Conservation (phyloP, 2,797 vertebrate species). For the Eremophila alpestris region DNA sequence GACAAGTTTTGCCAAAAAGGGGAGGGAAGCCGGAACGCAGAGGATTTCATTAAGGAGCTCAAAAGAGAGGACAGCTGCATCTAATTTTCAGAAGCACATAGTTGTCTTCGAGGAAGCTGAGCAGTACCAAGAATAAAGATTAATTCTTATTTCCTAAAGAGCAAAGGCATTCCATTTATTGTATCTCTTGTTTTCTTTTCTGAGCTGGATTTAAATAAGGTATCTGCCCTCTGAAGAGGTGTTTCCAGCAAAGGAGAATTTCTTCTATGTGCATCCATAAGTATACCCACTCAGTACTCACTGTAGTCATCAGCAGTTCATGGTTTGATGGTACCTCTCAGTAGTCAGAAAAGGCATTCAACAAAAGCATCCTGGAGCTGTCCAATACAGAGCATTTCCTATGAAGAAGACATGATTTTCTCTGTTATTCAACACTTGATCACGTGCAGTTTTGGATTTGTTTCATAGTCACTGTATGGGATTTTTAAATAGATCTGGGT, state of each 20-base stretch:
- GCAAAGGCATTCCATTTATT: background rate
- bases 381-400: background rate
- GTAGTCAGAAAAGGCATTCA: background rate
- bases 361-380: background rate
- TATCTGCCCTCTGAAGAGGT: background rate
- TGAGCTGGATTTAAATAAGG: background rate
- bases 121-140: background rate
- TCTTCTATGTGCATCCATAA: background rate
- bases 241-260: background rate
- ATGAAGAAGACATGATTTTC: background rate
- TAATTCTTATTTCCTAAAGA: conserved; percentile 28
- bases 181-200: background rate
- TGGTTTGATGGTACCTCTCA: background rate
- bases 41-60: conserved; percentile 10
- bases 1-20: conserved; percentile 12
- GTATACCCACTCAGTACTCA: background rate
- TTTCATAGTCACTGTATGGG: background rate
- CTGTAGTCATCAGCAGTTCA: background rate
- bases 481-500: background rate
- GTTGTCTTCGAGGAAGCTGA: background rate
- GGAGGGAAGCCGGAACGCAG: background rate
- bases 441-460: background rate
- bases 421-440: background rate
- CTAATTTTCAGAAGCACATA: conserved; percentile 52
- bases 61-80: conserved; percentile 33